A percentile compares a stretch with the other conserved stretches of the same genome.
phyloP scores from a whole-genome alignment of 2,113 vertebrate species.

The Hippocampus barbouri region DNA sequence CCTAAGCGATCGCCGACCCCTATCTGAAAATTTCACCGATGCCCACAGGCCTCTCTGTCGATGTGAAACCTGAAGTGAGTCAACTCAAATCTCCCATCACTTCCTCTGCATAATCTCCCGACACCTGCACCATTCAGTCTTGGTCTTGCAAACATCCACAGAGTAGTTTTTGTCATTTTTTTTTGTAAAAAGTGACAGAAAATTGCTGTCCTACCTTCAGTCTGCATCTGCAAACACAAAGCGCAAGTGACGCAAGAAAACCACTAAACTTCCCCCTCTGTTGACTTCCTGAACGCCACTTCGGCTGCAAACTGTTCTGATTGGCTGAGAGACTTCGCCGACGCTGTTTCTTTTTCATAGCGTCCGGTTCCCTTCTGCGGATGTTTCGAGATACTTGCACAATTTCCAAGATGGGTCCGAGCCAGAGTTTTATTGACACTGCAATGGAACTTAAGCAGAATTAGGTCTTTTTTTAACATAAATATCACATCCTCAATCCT shows the following conservation, averaged over 20 bases:
- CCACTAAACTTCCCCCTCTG: conserved; percentile 78
- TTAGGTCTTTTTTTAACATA: neutral
- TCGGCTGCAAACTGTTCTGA: conserved; percentile 56
- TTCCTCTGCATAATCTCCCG: conserved; percentile 8
- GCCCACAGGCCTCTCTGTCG: conserved; percentile 22
- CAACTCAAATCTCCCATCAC: conserved; percentile 23
- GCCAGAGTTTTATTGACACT: neutral
- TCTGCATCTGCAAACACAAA: conserved; percentile 60
- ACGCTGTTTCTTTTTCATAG: conserved; percentile 23
- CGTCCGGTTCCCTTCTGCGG: conserved; percentile 43
- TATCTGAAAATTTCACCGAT: conserved; percentile 31
- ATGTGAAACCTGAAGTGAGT: conserved; percentile 32
- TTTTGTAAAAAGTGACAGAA: neutral
- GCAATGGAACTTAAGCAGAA: neutral
- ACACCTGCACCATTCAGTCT: neutral
- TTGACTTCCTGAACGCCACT: conserved; percentile 75
- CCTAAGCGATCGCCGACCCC: neutral
- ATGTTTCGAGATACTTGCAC: neutral
- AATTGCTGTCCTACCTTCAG: conserved; percentile 65
- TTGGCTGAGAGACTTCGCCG: conserved; percentile 38
- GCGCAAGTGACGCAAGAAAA: conserved; percentile 74
- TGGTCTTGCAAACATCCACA: neutral
- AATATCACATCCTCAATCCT: too few species aligned
- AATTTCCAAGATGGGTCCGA: neutral
- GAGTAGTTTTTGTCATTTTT: neutral